Evolutionary conservation across 2,888 invertebrate genomes (phyloP), one percentile per base, ranked within the genome.

Genomic region (Eupithecia insigniata): DNA sequence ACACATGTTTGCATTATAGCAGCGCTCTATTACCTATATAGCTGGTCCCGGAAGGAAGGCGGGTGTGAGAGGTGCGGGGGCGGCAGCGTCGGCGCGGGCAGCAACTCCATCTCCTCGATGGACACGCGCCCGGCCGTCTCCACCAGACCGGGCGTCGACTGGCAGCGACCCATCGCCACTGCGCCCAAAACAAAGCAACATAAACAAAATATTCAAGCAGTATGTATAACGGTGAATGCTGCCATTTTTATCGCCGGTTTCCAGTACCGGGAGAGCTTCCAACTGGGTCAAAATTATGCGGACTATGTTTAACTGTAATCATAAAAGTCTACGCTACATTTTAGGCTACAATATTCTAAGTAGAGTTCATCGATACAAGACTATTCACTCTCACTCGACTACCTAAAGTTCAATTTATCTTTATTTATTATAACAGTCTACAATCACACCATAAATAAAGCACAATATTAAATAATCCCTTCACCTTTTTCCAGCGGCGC

Each of bases 151-250:
- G 99, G 99, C 74, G 99, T 99, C 83, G 99, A 99, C 89, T 98
- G 98, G 91, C 99, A 98, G 86, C 99, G 96, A 84, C 98, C 98
- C 97, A 99, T 97, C 83, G 98, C 98, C 94, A 98, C 98, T 98
- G 95, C 80, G 93, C 71, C 74, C 71, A 75, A 70, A 69, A 73
- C 69, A 69, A 73, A 76, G 67, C 74, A 72, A 67, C 69, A n/a
- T 72, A 71, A 73, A 73, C 73, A 39, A 70, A 71, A 71, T 28
- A 74, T 72, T 66, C 84, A 86, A 87, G 81, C 70, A 55, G 51
- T 55, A 71, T 62, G 65, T 43, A 51, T 67, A 67, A 51, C n/a
- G 30, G 43, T 68, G 51, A 22, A 51, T 43, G 32, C 51, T 46
- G 51, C 67, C 43, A 66, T 69, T 66, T 67, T 51, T 65, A 73